phyloP scores from a whole-genome alignment of 2,888 invertebrate genomes.

The Uloborus plumipes region DNA sequence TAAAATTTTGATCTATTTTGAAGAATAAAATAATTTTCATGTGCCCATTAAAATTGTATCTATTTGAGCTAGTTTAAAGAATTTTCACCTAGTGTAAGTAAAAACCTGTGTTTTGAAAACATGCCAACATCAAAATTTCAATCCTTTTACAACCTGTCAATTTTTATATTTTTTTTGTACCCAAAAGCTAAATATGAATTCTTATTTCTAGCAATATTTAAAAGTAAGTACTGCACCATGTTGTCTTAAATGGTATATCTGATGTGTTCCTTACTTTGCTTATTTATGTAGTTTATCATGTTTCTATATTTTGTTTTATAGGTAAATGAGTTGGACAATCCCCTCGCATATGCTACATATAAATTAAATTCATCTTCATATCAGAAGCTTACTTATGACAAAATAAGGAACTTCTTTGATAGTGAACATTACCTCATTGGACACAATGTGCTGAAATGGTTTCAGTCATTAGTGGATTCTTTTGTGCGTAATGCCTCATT shows the following conservation, averaged over 20 bases:
- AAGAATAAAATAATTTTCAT: too few relatives aligned
- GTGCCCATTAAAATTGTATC: too few relatives aligned
- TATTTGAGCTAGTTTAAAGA: too few relatives aligned
- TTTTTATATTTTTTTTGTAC: too few relatives aligned
- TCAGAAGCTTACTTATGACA: not conserved
- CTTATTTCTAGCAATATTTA: too few relatives aligned
- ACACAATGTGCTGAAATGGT: conserved; percentile 30
- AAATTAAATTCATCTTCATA: conserved; percentile 5
- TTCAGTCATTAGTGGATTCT: conserved; percentile 38
- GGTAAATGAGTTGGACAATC: conserved; percentile 39
- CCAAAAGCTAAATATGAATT: too few relatives aligned
- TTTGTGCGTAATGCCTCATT: not conserved
- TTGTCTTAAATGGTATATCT: not conserved
- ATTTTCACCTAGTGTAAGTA: too few relatives aligned
- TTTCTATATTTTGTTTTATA: conserved; percentile 4
- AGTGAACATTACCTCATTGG: conserved; percentile 14
- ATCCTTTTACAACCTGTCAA: too few relatives aligned
- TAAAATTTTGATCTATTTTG: too few relatives aligned
- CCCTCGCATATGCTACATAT: conserved; percentile 41
- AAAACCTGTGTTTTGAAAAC: too few relatives aligned
- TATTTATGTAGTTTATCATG: not conserved
- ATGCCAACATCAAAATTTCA: too few relatives aligned
- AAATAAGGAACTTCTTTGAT: conserved; percentile 21
- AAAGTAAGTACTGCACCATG: too few relatives aligned
- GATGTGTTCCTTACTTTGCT: not conserved